Conservation (phyloP, 2,797 vertebrate species). For the Helostoma temminkii region DNA sequence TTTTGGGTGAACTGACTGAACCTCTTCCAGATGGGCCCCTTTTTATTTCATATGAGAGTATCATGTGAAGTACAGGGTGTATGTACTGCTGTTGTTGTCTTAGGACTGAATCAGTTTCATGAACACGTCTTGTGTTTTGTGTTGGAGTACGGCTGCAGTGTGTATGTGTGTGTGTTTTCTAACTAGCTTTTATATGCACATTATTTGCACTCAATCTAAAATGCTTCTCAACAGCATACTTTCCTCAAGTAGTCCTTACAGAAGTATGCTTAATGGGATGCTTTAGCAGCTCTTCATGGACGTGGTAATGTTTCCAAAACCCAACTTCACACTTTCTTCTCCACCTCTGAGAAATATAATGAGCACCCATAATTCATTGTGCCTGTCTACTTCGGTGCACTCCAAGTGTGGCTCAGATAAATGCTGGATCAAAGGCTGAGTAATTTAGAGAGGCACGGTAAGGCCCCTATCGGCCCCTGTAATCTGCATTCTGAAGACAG, state of each 20-base stretch:
- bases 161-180: background rate
- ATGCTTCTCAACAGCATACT: slow-evolving; percentile 13
- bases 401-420: slow-evolving; percentile 74
- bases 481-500: slow-evolving; percentile 79
- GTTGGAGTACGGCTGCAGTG: slow-evolving; percentile 4
- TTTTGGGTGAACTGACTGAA: slow-evolving; percentile 20
- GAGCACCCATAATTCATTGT: slow-evolving; percentile 78
- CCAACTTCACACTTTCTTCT: slow-evolving; percentile 41
- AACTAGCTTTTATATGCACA: slow-evolving; percentile 18
- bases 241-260: slow-evolving; percentile 16
- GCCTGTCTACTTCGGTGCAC: slow-evolving; percentile 60
- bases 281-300: slow-evolving; percentile 39
- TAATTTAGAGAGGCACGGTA: slow-evolving; percentile 78
- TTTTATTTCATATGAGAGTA: slow-evolving; percentile 19
- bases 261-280: slow-evolving; percentile 17
- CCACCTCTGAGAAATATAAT: slow-evolving; percentile 68
- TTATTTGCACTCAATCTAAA: slow-evolving; percentile 11
- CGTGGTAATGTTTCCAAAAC: slow-evolving; percentile 31
- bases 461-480: slow-evolving; percentile 69
- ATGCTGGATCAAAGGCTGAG: slow-evolving; percentile 80
- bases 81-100: background rate
- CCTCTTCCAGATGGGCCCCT: slow-evolving; percentile 11
- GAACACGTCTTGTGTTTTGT: slow-evolving; percentile 8
- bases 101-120: slow-evolving; percentile 2
- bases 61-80: slow-evolving; percentile 7